Base-by-base conservation (phyloP, 2,888 invertebrate species). In the Empis livida region DNA sequence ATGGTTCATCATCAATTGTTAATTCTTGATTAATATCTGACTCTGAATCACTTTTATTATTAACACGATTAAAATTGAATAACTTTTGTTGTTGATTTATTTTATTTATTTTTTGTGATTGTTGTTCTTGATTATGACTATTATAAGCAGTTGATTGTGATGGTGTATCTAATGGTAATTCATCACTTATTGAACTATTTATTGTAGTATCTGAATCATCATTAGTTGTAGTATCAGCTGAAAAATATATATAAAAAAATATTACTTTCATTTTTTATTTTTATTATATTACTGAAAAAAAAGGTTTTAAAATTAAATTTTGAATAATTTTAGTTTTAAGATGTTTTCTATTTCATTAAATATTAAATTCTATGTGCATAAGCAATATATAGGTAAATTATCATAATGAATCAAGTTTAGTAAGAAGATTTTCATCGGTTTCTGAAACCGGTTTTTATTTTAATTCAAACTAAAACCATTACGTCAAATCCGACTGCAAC, bases 1-100 rank as follows among this genome's bases (percentile, higher is more conserved):
- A 64, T 8, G 59, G 57, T 32, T 67, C 65, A 5, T 54, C 53
- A 51, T 51, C 57, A 11, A 60, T 51, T 43, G 62, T 42, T 10
- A 60, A 52, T 49, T 67, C 65, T 10, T 54, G 53, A 39, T 67
- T 67, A 11, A 59, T 55, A 40, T 67, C 67, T 4, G 65, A 61
- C 54, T 67, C 67, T 0, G 66, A 64, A 49, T 51, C 51, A 15
- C 42, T 39, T 42, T 45, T 42, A 37, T 31, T 10, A 23, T 15
- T 27, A 13, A 11, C 4, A n/a, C 41, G 23, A 27, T 20, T 27
- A 41, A 41, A 41, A 41, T 15, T 15, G 27, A 41, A 41, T 23
- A 23, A 41, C 14, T 41, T 41, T 14, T 41, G 41, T 23, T 2
- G 41, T 23, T 42, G 41, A 27, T 41, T 23, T 13, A 17, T 16